A percentile compares a stretch with the other conserved stretches of the same genome.
These are phyloP conservation scores for Crossocerus cetratus DNA, from an alignment of 2,888 invertebrate genomes.

Conservation along the genomic window DNA sequence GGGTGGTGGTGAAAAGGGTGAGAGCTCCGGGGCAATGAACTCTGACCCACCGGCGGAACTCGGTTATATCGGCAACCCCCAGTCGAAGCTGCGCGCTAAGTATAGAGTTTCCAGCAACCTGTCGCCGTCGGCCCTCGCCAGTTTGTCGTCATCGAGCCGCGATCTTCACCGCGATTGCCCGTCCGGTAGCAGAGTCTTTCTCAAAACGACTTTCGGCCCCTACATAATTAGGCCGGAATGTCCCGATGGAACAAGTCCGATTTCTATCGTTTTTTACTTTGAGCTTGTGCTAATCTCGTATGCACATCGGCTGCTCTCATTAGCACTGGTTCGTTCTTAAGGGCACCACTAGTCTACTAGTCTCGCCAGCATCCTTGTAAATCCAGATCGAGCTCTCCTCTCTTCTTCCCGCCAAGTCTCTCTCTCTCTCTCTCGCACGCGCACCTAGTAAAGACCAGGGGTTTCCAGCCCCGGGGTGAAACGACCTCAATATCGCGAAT, in stretches of 20 bases:
- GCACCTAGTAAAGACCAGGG: not conserved
- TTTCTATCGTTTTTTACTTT: too few relatives aligned
- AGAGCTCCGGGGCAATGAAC: conserved; percentile 69
- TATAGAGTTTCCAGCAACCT: conserved; percentile 68
- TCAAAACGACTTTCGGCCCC: too few relatives aligned
- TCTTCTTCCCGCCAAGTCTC: not conserved
- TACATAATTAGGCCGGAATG: too few relatives aligned
- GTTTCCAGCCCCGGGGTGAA: conserved; percentile 44
- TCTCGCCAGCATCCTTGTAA: not conserved
- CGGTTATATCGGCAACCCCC: conserved; percentile 59
- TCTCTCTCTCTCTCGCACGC: too few relatives aligned
- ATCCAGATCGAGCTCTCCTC: not conserved
- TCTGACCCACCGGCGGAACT: conserved; percentile 72
- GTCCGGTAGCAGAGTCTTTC: too few relatives aligned
- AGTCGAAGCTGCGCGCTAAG: conserved; percentile 49
- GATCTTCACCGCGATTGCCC: too few relatives aligned
- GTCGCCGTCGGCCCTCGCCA: conserved; percentile 61
- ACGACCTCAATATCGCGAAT: conserved; percentile 67
- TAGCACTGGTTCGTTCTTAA: too few relatives aligned
- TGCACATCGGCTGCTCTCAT: too few relatives aligned
- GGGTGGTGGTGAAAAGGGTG: conserved; percentile 39
- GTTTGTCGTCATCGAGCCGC: too few relatives aligned
- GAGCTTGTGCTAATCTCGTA: too few relatives aligned
- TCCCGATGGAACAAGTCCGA: too few relatives aligned
- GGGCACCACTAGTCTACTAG: too few relatives aligned